Evolutionary conservation across 2,888 invertebrate species (phyloP), one percentile per base, ranked within the genome.

Genomic region (Metellina segmentata): DNA sequence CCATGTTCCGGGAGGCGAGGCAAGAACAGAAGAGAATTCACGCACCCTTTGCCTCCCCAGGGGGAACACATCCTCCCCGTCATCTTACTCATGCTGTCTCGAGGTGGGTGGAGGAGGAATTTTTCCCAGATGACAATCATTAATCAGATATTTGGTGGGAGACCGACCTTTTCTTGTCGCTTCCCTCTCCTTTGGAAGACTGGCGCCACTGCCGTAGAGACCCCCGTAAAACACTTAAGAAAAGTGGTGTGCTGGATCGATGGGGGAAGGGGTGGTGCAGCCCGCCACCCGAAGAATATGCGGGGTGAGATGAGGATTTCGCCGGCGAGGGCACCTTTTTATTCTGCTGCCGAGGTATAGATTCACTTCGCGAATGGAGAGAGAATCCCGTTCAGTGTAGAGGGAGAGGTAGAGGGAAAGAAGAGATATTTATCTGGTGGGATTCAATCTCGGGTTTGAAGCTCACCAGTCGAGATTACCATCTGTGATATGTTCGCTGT

Each of bases 81-180:
- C 20, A 49, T 53, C 52, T 72, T 49, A 49, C 70, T 81, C 69
- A 81, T 69, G 69, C 69, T 1, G 34, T 81, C 71, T 20, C 52
- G 13, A 51, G 19, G 71, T 11, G 83, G 51, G 52, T 11, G 72
- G 48, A 34, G 79, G 81, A 19, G 70, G 81, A 70, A 72, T 90
- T 85, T 85, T 90, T 90, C 83, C 78, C 89, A 90, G 78, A 90
- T 90, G 85, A 72, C 78, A 90, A 83, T 90, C 89, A 79, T 90
- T 85, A 85, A 90, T 90, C 83, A 85, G 89, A 79, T 90, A 90
- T 90, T 78, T 85, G 88, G 81, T 81, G 75, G 69, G 61, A 87
- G 87, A 75, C 81, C 74, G 51, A 82, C 88, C 74, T 74, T 81
- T 61, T 79, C 52, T 79, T 72, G 81, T 52, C 71, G 53, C 52